A percentile compares a stretch with the other conserved stretches of the same genome.
phyloP scores from a whole-genome alignment of 2,113 vertebrate genomes.

The Catharus fuscescens region DNA sequence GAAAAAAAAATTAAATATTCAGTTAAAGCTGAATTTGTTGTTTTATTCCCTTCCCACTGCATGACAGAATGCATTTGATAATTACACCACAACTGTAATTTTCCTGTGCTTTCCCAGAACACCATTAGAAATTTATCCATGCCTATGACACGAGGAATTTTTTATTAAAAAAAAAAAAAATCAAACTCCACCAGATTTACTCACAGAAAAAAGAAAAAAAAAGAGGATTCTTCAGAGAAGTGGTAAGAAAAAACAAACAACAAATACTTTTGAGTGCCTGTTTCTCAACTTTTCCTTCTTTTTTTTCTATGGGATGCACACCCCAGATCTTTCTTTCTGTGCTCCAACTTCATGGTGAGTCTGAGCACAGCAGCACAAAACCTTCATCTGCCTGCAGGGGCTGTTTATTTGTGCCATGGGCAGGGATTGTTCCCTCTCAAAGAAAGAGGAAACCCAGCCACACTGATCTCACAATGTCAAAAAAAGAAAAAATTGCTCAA shows the following conservation, averaged over 20 bases:
- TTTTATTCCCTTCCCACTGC: background rate
- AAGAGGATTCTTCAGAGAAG: background rate
- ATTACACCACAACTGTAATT: background rate
- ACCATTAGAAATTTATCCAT: background rate
- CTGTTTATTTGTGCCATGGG: background rate
- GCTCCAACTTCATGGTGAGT: background rate
- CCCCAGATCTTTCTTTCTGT: background rate
- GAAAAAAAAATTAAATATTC: background rate
- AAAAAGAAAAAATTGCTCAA: background rate
- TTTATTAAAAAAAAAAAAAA: background rate
- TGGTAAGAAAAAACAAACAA: background rate
- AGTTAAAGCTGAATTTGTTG: background rate
- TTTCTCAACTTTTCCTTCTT: background rate
- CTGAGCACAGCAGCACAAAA: background rate
- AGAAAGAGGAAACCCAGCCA: too few relatives aligned
- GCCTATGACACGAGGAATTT: background rate
- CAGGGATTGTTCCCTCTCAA: background rate
- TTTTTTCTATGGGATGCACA: background rate
- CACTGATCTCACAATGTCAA: background rate
- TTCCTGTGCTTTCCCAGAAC: background rate
- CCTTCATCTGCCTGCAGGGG: background rate
- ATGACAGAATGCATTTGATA: background rate
- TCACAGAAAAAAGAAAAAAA: background rate
- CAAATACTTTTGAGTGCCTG: background rate
- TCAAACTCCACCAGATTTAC: background rate